These are phyloP conservation scores for Centruroides vittatus DNA, from an alignment of 1,140 invertebrate species.

Conservation along the genomic window DNA sequence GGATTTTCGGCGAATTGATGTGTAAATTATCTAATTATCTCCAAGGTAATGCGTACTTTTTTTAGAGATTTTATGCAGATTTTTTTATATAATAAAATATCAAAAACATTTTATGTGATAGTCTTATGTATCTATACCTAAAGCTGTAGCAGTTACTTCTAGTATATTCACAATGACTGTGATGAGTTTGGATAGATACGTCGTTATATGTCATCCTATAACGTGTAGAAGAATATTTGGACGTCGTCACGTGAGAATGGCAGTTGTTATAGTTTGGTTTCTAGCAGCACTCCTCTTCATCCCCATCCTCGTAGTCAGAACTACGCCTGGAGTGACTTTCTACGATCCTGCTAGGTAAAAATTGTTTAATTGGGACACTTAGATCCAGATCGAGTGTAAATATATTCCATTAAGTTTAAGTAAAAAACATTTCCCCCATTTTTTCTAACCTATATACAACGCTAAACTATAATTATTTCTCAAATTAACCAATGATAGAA, in stretches of 20 bases:
- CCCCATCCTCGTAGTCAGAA: conserved; percentile 43
- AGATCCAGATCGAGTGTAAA: too few relatives aligned
- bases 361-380: too few relatives aligned
- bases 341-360: conserved; percentile 16
- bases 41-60: conserved; percentile 41
- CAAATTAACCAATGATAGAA: too few relatives aligned
- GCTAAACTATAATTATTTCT: too few relatives aligned
- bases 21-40: conserved; percentile 56
- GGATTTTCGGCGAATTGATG: conserved; percentile 51
- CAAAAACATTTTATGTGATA: too few relatives aligned
- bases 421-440: too few relatives aligned
- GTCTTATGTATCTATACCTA: too few relatives aligned
- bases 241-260: conserved; percentile 41
- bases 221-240: conserved; percentile 48
- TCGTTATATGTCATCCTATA: conserved; percentile 57
- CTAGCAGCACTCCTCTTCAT: conserved; percentile 47
- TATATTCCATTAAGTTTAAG: too few relatives aligned
- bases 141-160: conserved; percentile 56
- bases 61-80: too few relatives aligned
- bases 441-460: too few relatives aligned
- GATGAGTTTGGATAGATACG: conserved; percentile 52
- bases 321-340: conserved; percentile 28
- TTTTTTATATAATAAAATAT: too few relatives aligned
- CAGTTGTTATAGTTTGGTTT: conserved; percentile 46
- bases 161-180: conserved; percentile 62